These are phyloP conservation scores for Benitochromis conjunctus DNA, from an alignment of 2,113 vertebrate genomes.

Conservation along the genomic window DNA sequence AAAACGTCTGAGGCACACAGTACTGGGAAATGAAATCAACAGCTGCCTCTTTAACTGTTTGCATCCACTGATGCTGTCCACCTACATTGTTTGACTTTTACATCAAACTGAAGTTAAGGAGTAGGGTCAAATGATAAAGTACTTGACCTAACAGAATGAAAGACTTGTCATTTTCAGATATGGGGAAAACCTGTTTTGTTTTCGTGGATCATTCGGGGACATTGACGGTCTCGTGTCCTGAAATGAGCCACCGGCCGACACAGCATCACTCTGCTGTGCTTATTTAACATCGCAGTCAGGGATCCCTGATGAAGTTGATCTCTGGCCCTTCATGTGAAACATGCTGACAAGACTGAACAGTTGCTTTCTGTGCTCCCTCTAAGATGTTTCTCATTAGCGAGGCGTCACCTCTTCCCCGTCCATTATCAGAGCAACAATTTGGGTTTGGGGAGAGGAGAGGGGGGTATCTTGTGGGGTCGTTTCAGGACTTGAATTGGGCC, in stretches of 20 bases:
- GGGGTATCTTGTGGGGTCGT: conserved; percentile 10
- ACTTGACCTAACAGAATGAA: neutral
- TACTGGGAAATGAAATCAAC: too few relatives aligned
- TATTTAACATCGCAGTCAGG: neutral
- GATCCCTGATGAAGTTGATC: conserved; percentile 1
- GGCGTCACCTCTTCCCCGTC: conserved; percentile 11
- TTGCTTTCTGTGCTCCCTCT: neutral
- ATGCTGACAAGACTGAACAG: neutral
- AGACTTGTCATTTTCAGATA: neutral
- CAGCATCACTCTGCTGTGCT: neutral
- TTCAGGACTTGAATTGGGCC: conserved; percentile 16
- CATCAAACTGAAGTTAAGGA: neutral
- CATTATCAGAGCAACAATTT: conserved; percentile 14
- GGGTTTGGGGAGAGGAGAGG: neutral
- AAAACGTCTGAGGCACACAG: neutral
- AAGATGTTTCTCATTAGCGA: conserved; percentile 52
- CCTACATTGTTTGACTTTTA: neutral
- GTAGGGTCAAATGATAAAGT: neutral
- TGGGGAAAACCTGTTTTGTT: neutral
- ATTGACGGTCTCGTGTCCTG: neutral
- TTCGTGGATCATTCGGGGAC: neutral
- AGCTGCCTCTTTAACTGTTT: neutral
- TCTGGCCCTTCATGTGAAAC: neutral
- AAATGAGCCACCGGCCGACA: neutral
- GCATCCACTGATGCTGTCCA: neutral